Evolutionary conservation across 2,113 vertebrate species (phyloP), one percentile per base, ranked within the genome.

Genomic region (Microtus montanus): DNA sequence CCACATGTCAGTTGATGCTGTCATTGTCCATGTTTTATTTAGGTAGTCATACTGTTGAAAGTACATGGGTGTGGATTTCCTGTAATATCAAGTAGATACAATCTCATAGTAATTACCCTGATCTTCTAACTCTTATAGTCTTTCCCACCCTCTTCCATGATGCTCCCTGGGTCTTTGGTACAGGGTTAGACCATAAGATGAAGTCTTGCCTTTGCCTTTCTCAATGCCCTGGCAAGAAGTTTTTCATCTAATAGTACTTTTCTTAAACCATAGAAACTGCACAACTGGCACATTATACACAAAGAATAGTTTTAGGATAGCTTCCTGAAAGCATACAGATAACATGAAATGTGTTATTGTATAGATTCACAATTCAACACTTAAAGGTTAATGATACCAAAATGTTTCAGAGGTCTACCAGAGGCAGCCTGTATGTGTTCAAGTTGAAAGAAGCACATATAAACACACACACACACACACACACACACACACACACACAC

Each of bases 221-320:
- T 24, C 6, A 83, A 17, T 5, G 3, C 3, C 13, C 12, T 1
- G 11, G 33, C 90, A 93, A 80, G 8, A 96, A 54, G 2, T 95
- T 68, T 78, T 93, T 54, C 2, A 88, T 84, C 66, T 94, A 74
- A 86, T 9, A 92, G 71, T 79, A 94, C 95, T 66, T 89, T 92
- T 87, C 41, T 66, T 82, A 41, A 66, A 83, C 22, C 38, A 88
- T 49, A 95, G 79, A 96, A 66, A 78, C 2, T 49, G 38, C 0
- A 73, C 26, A 85, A 82, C 26, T 47, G 8, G 33, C 2, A 68
- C 26, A 44, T 19, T 73, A 75, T 19, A 87, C 14, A 82, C 71
- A 22, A 88, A 93, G 63, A 89, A 2, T 30, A 89, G 3, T 30
- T 33, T 44, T 22, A 54, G 41, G 22, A 95, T 47, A 71, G 38